Evolutionary conservation across 2,797 vertebrate species (phyloP), one percentile per base, ranked within the genome.

Genomic region (Syngnathus rostellatus): DNA sequence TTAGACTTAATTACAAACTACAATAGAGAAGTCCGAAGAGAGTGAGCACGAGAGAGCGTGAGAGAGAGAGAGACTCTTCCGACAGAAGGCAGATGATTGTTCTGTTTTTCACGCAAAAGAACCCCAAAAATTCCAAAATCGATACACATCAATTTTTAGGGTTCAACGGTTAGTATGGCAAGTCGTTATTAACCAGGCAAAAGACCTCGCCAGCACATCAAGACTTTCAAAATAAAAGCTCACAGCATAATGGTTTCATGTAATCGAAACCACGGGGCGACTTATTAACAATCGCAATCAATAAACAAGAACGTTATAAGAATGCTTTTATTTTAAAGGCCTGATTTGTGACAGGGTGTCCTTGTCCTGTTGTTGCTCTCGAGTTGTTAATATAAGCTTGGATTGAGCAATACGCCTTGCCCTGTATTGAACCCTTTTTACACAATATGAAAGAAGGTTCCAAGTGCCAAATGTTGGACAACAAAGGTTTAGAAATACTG

Each of bases 1-100:
- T 88, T 79, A 81, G 78, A 80, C 74, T 60, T 83, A 86, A 90
- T 90, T 87, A 91, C 82, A 87, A 88, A 85, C 84, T 85, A 81
- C 81, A 61, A 40, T 43, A n/a, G 75, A 83, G 67, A 37, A 31
- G 31, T 58, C 31, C 23, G 14, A 55, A 25, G 14, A 58, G 25
- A 55, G 23, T 8, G 19, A 51, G 41, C 8, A 31, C 31, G 16
- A 46, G 19, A 50, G 48, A 51, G 50, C 50, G 50, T 21, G 48
- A 3, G 48, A 50, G 8, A 17, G 11, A 54, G 23, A 4, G 8
- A 4, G 31, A 37, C 6, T 31, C 16, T 14, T 45, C 43, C 1
- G 43, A 45, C 12, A 45, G 43, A 45, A 45, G 43, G 43, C 43
- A 45, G 43, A 45, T 45, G 43, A 45, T 50, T 50, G 14, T 50